These are phyloP conservation scores for Papilio demoleus DNA, from an alignment of 2,888 invertebrate species.

Conservation along the genomic window DNA sequence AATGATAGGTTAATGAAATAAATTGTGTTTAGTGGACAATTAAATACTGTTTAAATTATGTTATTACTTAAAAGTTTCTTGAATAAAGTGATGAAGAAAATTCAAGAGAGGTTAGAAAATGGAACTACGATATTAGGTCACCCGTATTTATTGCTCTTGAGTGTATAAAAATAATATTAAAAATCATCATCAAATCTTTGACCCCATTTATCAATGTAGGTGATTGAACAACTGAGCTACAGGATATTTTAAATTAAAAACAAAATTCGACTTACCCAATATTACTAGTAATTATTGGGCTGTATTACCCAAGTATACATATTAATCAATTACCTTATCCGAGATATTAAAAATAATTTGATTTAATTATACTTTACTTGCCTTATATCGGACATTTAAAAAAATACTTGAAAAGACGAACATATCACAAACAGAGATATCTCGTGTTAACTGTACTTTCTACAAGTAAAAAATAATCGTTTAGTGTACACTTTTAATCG, in stretches of 20 bases:
- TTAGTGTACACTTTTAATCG: background rate
- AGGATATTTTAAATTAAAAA: background rate
- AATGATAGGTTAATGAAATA: too few species aligned
- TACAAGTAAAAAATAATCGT: constrained; percentile 20
- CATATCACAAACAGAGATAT: too few species aligned
- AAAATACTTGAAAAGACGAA: background rate
- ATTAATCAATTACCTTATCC: constrained; percentile 15
- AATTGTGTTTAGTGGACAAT: too few species aligned
- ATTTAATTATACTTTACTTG: background rate
- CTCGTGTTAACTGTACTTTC: constrained; percentile 23
- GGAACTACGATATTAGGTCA: too few species aligned
- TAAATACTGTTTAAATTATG: too few species aligned
- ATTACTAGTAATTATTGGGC: background rate
- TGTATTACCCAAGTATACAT: background rate
- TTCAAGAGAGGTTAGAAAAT: too few species aligned
- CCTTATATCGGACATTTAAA: constrained; percentile 13
- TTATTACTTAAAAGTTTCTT: too few species aligned
- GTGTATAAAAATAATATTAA: too few species aligned
- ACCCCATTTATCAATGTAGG: background rate
- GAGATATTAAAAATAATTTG: background rate
- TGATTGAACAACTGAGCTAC: background rate
- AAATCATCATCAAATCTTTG: background rate
- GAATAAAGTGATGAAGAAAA: too few species aligned
- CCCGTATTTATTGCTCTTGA: too few species aligned
- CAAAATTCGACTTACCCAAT: background rate